Evolutionary conservation across 2,113 vertebrate genomes (phyloP).

Genomic region (Elephas maximus): DNA sequence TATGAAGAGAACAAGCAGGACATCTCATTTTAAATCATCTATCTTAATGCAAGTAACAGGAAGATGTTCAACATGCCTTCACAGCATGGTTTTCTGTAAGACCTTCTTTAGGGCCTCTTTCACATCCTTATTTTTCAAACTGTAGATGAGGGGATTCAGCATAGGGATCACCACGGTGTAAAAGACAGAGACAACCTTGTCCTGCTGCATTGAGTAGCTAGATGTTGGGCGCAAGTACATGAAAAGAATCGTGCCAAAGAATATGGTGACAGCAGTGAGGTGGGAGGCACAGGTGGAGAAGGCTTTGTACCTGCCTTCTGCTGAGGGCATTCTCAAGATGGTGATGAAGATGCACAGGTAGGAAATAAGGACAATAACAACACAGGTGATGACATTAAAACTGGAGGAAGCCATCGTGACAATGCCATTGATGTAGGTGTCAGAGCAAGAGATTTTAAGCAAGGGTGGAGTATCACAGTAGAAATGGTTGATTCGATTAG

Average conservation of each 20-base stretch:
- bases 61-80: not conserved
- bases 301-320: constrained; percentile 74
- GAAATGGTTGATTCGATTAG: constrained; percentile 78
- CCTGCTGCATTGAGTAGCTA: constrained; percentile 76
- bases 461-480: constrained; percentile 80
- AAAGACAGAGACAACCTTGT: constrained; percentile 82
- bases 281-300: constrained; percentile 85
- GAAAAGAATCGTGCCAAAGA: constrained; percentile 81
- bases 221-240: constrained; percentile 80
- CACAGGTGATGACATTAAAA: constrained; percentile 72
- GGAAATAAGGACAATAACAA: constrained; percentile 71
- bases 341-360: constrained; percentile 78
- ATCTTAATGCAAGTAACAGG: not conserved
- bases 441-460: constrained; percentile 80
- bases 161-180: constrained; percentile 80
- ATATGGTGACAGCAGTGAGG: constrained; percentile 75
- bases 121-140: constrained; percentile 81
- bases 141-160: constrained; percentile 82
- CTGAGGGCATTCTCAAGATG: constrained; percentile 70
- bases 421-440: constrained; percentile 66
- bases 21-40: too few species aligned
- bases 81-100: not conserved
- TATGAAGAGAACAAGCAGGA: not conserved
- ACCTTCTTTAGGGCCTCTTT: constrained; percentile 65
- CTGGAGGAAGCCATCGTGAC: constrained; percentile 79